Base-by-base conservation (phyloP, 2,113 vertebrate species). In the Silurus meridionalis region DNA sequence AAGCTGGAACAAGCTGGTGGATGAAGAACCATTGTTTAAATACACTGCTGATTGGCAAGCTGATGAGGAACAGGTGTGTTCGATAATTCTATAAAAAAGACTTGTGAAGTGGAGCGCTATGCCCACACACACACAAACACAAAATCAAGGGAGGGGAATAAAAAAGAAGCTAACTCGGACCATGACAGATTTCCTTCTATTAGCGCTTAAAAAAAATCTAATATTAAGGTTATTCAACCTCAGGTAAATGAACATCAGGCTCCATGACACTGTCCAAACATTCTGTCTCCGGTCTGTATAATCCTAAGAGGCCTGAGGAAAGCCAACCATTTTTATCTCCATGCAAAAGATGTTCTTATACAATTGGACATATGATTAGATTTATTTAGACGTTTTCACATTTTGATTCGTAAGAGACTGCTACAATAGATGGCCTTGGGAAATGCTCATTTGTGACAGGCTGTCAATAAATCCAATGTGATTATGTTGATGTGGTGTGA, bases 381-480 rank as follows among this genome's bases (percentile, higher is more conserved):
- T 91, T 81, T 81, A 88, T 69, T 78, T 37, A 66, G 89, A 91
- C 89, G 82, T 85, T 67, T 78, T 87, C 87, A 88, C 69, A 85
- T 91, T 88, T 90, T 89, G 85, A 88, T 89, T 85, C 23, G 82
- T 80, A 85, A 89, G 74, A 89, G 63, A 84, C 83, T 58, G 58
- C 86, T 87, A 19, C 83, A 57, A 78, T 75, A 88, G 80, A 82
- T 28, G 58, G 77, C 86, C 67, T 37, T 46, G 52, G 66, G 85
- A 90, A 77, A 82, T 46, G 79, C 88, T 91, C 67, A 82, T 88
- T 87, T 87, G 77, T 61, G 89, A 89, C 90, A 89, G 85, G 85
- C 85, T 91, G 91, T 92, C 91, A 86, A 90, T 91, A 87, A 72
- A 74, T 86, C 88, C 85, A 64, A 9, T 85, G 83, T 48, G 83